A percentile compares a stretch with the other conserved stretches of the same genome.
These are phyloP conservation scores for Leucoraja ocellata DNA, from an alignment of 2,797 vertebrate genomes.

Conservation along the genomic window DNA sequence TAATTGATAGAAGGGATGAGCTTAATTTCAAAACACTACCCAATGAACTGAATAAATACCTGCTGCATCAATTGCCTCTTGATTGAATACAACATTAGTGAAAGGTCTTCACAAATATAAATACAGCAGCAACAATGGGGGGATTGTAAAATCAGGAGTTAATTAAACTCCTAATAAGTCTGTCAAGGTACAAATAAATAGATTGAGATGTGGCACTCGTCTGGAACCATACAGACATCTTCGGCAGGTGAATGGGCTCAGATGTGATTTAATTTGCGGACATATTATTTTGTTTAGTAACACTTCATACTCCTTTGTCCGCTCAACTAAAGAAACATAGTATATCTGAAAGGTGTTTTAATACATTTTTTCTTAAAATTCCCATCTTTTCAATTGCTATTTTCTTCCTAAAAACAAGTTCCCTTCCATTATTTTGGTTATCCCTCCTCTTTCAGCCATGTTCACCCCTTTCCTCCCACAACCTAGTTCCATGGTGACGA, in stretches of 20 bases:
- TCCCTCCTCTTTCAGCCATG: neutral
- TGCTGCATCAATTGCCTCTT: conserved; percentile 8
- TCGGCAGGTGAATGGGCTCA: neutral
- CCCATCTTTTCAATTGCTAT: neutral
- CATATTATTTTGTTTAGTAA: neutral
- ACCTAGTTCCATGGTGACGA: neutral
- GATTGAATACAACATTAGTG: conserved; percentile 26
- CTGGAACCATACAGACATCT: neutral
- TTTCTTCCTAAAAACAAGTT: neutral
- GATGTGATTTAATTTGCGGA: neutral
- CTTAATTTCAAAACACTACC: conserved; percentile 4
- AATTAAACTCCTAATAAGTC: conserved; percentile 33
- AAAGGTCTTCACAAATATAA: neutral
- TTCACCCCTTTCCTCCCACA: neutral
- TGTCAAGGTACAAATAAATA: conserved; percentile 29
- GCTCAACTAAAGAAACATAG: neutral
- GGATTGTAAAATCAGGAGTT: conserved; percentile 12
- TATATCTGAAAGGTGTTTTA: neutral
- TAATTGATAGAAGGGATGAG: conserved; percentile 6
- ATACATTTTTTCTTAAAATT: neutral
- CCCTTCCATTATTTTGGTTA: neutral
- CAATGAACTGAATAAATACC: conserved; percentile 33
- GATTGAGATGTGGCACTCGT: conserved; percentile 25
- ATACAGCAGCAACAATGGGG: conserved; percentile 17
- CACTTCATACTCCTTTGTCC: neutral